Evolutionary conservation across 1,140 invertebrate species (phyloP).

Genomic region (Pinna nobilis): DNA sequence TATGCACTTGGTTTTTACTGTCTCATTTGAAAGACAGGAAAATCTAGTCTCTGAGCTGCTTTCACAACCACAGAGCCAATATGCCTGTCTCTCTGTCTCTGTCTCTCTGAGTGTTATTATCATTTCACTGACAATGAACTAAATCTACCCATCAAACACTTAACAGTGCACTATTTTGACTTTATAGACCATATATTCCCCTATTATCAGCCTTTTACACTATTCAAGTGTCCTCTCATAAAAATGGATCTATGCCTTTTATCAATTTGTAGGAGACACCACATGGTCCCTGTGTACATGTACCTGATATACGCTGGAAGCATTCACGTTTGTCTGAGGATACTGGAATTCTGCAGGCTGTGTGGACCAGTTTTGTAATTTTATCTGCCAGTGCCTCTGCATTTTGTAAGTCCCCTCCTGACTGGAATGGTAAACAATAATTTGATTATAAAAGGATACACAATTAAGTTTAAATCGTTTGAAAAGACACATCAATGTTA

Average conservation of each 20-base stretch:
- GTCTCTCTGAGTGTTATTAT: too few relatives aligned
- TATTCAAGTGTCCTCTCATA: not conserved
- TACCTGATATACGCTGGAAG: slow-evolving; percentile 84
- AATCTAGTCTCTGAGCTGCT: too few relatives aligned
- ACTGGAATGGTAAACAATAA: slow-evolving; percentile 76
- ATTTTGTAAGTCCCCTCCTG: slow-evolving; percentile 90
- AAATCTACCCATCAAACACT: too few relatives aligned
- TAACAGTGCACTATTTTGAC: too few relatives aligned
- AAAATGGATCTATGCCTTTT: not conserved
- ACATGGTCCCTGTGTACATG: not conserved
- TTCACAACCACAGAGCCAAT: too few relatives aligned
- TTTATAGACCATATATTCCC: not conserved
- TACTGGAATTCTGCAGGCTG: slow-evolving; percentile 67
- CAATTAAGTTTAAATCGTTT: too few relatives aligned
- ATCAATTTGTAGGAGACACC: not conserved
- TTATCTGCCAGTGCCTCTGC: slow-evolving; percentile 86
- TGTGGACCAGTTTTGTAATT: slow-evolving; percentile 75
- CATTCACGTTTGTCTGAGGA: slow-evolving; percentile 79
- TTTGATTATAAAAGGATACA: not conserved
- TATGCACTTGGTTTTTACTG: too few relatives aligned
- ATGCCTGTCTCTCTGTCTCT: too few relatives aligned
- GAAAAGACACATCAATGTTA: too few relatives aligned
- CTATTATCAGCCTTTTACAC: not conserved
- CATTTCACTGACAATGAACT: too few relatives aligned
- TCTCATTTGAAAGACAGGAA: too few relatives aligned